These are phyloP conservation scores for Pachycephus smyrnensis DNA, from an alignment of 2,888 invertebrate genomes.

Conservation along the genomic window DNA sequence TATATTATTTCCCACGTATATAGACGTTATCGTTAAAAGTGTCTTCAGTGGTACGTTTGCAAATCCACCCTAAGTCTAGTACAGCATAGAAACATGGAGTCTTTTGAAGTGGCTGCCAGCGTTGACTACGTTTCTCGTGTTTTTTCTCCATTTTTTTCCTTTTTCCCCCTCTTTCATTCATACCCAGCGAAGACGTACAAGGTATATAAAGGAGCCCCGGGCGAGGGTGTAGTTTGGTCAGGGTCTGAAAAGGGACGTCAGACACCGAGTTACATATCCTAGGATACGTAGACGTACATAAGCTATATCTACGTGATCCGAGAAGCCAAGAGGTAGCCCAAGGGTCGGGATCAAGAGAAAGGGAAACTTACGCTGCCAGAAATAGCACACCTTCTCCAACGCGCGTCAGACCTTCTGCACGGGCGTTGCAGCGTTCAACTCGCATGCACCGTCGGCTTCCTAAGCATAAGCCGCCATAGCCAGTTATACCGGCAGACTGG, in stretches of 20 bases:
- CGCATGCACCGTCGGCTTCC: conserved; percentile 41
- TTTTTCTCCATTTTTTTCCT: not conserved
- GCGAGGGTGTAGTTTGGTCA: not conserved
- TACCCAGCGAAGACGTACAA: not conserved
- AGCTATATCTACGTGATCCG: not conserved
- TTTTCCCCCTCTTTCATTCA: not conserved
- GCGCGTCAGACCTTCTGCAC: conserved; percentile 40
- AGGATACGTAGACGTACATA: not conserved
- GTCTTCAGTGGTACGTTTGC: not conserved
- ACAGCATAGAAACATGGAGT: not conserved
- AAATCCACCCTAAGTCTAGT: not conserved
- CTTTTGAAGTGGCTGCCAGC: not conserved
- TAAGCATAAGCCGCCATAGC: not conserved
- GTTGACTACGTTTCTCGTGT: not conserved
- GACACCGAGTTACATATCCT: not conserved
- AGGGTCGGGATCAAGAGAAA: conserved; percentile 8
- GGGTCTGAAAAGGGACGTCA: not conserved
- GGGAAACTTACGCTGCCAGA: conserved; percentile 48
- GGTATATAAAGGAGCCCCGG: not conserved
- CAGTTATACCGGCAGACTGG: not conserved
- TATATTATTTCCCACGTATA: too few relatives aligned
- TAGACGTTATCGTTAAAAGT: too few relatives aligned
- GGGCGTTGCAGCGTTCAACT: conserved; percentile 39
- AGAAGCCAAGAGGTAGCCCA: not conserved
- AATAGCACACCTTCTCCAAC: conserved; percentile 53